Percentiles rank a stretch among this genome's conserved stretches.
Evolutionary conservation across 1,140 invertebrate species (phyloP).

Genomic region (Micrasema minimum): DNA sequence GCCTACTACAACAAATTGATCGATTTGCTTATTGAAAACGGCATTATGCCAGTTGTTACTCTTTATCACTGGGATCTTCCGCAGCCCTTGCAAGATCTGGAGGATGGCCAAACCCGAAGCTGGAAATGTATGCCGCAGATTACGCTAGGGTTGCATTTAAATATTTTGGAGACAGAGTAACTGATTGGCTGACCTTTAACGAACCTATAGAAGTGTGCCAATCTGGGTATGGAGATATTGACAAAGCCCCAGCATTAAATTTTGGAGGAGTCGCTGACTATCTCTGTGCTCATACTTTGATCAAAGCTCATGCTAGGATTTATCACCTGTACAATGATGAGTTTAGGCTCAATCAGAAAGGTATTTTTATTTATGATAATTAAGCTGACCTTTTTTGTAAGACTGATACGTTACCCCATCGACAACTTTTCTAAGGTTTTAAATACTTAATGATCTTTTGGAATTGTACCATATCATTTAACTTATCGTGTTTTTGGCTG

Average conservation of each 20-base stretch:
- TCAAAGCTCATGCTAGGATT: constrained; percentile 67
- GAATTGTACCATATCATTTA: too few relatives aligned
- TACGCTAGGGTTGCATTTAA: constrained; percentile 61
- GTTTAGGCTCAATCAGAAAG: constrained; percentile 58
- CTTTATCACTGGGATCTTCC: constrained; percentile 56
- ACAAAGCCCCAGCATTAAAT: constrained; percentile 58
- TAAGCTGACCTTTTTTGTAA: too few relatives aligned
- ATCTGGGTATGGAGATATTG: constrained; percentile 56
- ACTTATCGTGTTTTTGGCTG: too few relatives aligned
- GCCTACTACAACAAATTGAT: constrained; percentile 53
- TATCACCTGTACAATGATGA: constrained; percentile 69
- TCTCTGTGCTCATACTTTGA: constrained; percentile 65
- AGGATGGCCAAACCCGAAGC: constrained; percentile 53
- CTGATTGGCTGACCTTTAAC: constrained; percentile 58
- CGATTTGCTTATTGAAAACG: constrained; percentile 61
- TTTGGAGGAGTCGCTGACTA: constrained; percentile 61
- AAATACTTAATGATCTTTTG: too few relatives aligned
- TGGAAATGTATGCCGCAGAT: constrained; percentile 61
- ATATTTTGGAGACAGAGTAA: constrained; percentile 60
- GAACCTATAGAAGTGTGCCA: constrained; percentile 55
- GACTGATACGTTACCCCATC: too few relatives aligned
- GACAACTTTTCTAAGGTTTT: too few relatives aligned
- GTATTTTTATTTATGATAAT: too few relatives aligned
- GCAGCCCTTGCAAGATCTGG: constrained; percentile 51
- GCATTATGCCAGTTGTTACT: constrained; percentile 59